Conservation (phyloP, 2,797 vertebrate genomes). For the Bucorvus abyssinicus region DNA sequence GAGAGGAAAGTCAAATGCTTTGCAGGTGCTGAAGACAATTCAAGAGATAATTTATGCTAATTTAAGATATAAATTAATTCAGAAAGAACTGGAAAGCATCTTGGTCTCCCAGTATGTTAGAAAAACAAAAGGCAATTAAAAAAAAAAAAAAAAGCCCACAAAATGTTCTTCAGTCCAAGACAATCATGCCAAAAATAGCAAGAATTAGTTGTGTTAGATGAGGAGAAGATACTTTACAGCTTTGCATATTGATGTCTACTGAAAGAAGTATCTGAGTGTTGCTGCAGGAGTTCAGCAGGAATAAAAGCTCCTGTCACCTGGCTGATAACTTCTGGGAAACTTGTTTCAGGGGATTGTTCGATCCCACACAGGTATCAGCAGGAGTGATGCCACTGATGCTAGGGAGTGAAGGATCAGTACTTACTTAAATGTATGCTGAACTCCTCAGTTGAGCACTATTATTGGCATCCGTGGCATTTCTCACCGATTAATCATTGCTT, state of each 20-base stretch:
- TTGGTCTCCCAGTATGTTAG: slow-evolving; percentile 25
- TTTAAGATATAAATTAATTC: slow-evolving; percentile 23
- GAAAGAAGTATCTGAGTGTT: not conserved
- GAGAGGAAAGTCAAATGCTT: slow-evolving; percentile 25
- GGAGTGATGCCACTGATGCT: not conserved
- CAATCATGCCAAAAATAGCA: slow-evolving; percentile 42
- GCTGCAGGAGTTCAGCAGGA: not conserved
- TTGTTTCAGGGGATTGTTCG: not conserved
- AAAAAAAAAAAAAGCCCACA: not conserved
- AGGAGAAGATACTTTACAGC: not conserved
- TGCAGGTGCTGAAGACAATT: slow-evolving; percentile 60
- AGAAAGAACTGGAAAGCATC: slow-evolving; percentile 24
- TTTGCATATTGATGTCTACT: not conserved
- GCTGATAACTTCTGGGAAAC: not conserved
- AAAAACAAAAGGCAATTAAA: slow-evolving; percentile 53
- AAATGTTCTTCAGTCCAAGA: slow-evolving; percentile 36
- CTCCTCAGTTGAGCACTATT: not conserved
- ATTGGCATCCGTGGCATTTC: not conserved
- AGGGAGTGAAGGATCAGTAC: not conserved
- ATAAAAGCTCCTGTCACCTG: not conserved
- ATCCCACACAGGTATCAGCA: not conserved
- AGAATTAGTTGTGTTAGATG: not conserved
- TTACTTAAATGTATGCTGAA: not conserved
- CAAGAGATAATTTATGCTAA: slow-evolving; percentile 7
- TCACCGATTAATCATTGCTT: not conserved